These are phyloP conservation scores for Sphaerodactylus townsendi DNA, from an alignment of 2,113 vertebrate species.

Conservation along the genomic window DNA sequence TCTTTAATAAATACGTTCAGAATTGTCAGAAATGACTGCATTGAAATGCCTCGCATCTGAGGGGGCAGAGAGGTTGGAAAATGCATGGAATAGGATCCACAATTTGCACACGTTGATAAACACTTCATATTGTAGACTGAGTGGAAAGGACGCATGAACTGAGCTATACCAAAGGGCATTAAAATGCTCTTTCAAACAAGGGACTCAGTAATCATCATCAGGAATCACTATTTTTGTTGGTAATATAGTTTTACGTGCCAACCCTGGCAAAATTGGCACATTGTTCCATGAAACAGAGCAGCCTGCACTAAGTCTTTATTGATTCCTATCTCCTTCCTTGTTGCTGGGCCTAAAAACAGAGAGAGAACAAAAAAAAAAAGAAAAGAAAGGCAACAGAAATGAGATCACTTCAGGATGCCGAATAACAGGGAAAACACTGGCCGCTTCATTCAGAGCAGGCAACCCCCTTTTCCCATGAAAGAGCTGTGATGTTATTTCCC, in stretches of 20 bases:
- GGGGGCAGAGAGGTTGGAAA: neutral
- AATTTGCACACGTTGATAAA: neutral
- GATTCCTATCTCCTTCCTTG: conserved; percentile 42
- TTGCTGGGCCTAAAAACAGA: conserved; percentile 45
- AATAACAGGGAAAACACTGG: conserved; percentile 46
- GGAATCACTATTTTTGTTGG: too few species aligned
- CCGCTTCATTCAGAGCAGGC: neutral
- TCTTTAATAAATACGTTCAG: neutral
- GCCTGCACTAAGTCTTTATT: conserved; percentile 24
- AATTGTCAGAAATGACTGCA: neutral
- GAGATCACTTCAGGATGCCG: conserved; percentile 60
- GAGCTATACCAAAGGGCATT: neutral
- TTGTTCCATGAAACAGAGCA: conserved; percentile 55
- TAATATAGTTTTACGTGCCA: conserved; percentile 2
- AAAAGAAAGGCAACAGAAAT: conserved; percentile 62
- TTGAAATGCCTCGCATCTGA: neutral
- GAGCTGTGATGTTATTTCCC: conserved; percentile 50
- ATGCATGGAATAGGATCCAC: neutral
- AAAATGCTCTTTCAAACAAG: neutral
- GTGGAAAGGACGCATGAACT: neutral
- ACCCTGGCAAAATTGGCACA: conserved; percentile 66
- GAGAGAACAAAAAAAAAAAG: conserved; percentile 44
- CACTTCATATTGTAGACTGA: neutral
- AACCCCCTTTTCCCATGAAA: conserved; percentile 27
- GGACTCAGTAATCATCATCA: neutral